Evolutionary conservation across 2,797 vertebrate genomes (phyloP).

Genomic region (Limosa lapponica): DNA sequence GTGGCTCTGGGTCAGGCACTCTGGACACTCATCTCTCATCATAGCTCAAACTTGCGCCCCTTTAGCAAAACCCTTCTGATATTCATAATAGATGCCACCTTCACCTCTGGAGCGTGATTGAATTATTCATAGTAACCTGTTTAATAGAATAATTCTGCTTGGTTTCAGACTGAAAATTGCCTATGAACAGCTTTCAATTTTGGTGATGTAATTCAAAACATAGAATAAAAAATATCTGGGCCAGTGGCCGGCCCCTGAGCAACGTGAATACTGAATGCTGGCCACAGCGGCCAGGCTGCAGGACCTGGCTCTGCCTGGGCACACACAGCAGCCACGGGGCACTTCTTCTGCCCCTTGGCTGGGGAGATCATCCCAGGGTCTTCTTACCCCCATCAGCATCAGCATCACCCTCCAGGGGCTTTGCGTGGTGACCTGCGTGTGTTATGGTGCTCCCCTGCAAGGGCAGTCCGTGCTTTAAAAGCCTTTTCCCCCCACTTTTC

Average conservation of each 20-base stretch:
- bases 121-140: not conserved
- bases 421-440: accelerated
- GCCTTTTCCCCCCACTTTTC: not conserved
- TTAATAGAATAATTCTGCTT: not conserved
- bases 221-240: not conserved
- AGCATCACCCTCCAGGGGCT: not conserved
- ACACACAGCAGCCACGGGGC: not conserved
- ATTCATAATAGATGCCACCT: not conserved
- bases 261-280: accelerated
- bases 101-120: not conserved
- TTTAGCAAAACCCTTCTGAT: not conserved
- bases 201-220: not conserved
- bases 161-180: not conserved
- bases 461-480: not conserved
- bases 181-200: not conserved
- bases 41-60: not conserved
- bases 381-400: accelerated
- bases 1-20: accelerated
- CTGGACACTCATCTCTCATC: not conserved
- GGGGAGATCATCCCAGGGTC: not conserved
- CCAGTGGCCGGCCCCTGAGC: accelerated
- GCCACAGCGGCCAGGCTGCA: accelerated
- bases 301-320: not conserved
- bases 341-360: not conserved
- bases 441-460: not conserved